Conservation (phyloP, 2,113 vertebrate genomes). For the Aythya baeri region DNA sequence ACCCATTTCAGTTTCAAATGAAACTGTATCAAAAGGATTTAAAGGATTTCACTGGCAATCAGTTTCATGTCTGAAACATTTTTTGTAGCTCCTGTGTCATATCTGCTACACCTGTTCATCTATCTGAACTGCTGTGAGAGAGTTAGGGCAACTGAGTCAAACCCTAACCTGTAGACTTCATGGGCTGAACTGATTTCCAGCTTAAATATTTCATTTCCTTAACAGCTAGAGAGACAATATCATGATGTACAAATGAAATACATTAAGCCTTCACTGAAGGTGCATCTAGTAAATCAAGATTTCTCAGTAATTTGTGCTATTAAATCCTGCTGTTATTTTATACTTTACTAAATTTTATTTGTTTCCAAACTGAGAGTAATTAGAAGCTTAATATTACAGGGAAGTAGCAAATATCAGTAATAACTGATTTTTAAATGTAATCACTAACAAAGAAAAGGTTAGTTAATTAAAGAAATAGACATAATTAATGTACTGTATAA, state of each 20-base stretch:
- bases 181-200: neutral
- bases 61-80: accelerated
- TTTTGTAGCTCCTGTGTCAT: neutral
- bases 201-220: neutral
- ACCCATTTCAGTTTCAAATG: too few relatives aligned
- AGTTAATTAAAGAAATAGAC: neutral
- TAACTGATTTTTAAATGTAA: neutral
- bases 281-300: neutral
- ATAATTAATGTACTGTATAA: neutral
- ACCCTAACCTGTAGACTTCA: neutral
- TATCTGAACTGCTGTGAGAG: neutral
- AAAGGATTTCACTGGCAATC: neutral
- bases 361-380: neutral
- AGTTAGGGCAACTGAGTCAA: neutral
- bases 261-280: neutral
- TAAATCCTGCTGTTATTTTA: neutral
- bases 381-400: neutral
- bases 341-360: constrained; percentile 32
- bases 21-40: neutral
- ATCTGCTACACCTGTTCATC: neutral
- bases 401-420: neutral
- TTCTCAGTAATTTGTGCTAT: neutral
- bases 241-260: accelerated
- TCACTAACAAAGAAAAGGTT: neutral
- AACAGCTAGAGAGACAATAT: neutral